Conservation (phyloP, 2,888 invertebrate genomes). For the Agrochola litura region DNA sequence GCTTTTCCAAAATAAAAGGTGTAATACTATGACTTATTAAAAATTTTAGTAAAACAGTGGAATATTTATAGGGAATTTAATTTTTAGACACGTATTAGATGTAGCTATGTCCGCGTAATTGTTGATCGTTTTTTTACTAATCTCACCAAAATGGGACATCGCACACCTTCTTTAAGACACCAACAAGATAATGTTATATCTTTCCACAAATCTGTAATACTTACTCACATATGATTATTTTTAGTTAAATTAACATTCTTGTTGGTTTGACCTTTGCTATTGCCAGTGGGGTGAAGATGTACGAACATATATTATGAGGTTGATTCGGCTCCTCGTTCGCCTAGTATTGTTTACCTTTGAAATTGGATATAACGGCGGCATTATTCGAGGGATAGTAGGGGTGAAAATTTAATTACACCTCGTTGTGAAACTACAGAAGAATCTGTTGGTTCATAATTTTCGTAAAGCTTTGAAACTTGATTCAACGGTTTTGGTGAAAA, state of each 20-base stretch:
- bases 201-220: background rate
- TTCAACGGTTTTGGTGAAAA: background rate
- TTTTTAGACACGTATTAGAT: background rate
- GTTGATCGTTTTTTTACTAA: background rate
- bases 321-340: slow-evolving; percentile 47
- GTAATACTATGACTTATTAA: background rate
- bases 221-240: slow-evolving; percentile 18
- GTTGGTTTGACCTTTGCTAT: slow-evolving; percentile 68
- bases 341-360: slow-evolving; percentile 77
- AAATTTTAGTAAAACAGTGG: no score
- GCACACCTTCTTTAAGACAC: no score
- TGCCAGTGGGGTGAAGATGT: slow-evolving; percentile 61
- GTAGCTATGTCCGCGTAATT: background rate
- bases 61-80: background rate
- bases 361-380: slow-evolving; percentile 76
- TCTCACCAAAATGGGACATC: background rate
- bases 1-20: background rate
- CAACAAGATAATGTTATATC: no score
- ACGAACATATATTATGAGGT: slow-evolving; percentile 61
- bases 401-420: slow-evolving; percentile 75
- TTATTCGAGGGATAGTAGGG: slow-evolving; percentile 70
- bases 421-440: slow-evolving; percentile 35
- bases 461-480: background rate
- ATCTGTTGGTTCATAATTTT: slow-evolving; percentile 15
- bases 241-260: slow-evolving; percentile 62